These are phyloP conservation scores for Tipula vernalis DNA, from an alignment of 2,888 invertebrate species.

Conservation along the genomic window DNA sequence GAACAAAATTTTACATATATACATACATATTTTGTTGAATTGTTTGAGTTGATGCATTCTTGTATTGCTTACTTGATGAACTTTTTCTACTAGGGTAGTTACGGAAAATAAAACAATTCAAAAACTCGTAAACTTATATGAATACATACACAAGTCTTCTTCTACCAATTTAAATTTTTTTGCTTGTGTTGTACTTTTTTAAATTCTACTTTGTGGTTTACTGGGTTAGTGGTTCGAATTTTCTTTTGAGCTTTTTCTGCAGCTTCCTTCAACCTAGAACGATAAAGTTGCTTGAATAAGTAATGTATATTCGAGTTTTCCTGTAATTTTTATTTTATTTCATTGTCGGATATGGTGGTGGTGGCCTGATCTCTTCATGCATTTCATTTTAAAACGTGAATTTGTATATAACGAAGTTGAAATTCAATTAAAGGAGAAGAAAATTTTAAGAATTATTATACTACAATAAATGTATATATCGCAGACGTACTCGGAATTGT, in stretches of 20 bases:
- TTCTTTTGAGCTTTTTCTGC: not conserved
- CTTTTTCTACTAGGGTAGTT: too few relatives aligned
- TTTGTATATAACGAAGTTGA: not conserved
- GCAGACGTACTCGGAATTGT: not conserved
- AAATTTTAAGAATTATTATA: not conserved
- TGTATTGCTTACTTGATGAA: too few relatives aligned
- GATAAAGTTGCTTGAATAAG: not conserved
- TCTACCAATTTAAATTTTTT: not conserved
- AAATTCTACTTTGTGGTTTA: not conserved
- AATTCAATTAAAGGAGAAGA: not conserved
- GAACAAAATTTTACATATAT: too few relatives aligned
- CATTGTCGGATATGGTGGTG: not conserved
- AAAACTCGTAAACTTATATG: not conserved
- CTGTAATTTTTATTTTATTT: not conserved
- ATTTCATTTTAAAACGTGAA: not conserved
- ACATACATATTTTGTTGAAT: too few relatives aligned
- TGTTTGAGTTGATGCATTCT: too few relatives aligned
- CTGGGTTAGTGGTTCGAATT: not conserved
- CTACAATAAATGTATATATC: not conserved
- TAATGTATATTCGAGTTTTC: not conserved
- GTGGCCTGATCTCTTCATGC: not conserved
- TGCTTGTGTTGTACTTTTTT: not conserved
- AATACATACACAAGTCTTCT: not conserved
- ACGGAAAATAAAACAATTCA: not conserved
- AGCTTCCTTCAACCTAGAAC: not conserved